A percentile compares a stretch with the other conserved stretches of the same genome.
Conservation (phyloP, 2,797 vertebrate species). For the Halcyon badia region DNA sequence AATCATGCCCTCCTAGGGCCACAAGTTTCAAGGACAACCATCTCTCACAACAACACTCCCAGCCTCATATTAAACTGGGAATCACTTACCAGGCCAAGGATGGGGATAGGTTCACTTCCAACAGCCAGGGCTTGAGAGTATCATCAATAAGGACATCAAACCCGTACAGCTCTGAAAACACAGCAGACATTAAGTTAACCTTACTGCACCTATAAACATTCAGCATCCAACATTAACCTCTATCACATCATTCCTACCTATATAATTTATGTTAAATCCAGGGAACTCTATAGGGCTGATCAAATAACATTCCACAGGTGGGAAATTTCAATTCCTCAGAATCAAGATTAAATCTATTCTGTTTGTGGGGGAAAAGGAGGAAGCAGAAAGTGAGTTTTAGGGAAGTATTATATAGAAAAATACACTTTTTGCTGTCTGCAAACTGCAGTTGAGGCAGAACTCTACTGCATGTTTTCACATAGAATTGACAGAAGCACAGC, state of each 20-base stretch:
- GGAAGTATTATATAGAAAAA: neutral
- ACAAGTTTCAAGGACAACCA: neutral
- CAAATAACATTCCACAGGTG: neutral
- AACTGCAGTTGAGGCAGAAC: neutral
- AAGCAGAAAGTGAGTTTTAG: neutral
- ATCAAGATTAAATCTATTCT: neutral
- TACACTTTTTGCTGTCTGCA: neutral
- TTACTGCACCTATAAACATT: neutral
- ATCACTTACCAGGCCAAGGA: slow-evolving; percentile 94
- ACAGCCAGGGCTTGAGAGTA: slow-evolving; percentile 95
- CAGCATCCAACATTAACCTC: neutral
- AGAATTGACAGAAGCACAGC: neutral
- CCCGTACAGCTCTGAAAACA: slow-evolving; percentile 92
- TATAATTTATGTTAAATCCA: neutral
- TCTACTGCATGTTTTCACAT: neutral
- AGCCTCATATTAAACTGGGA: neutral
- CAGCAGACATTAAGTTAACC: neutral
- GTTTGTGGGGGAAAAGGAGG: neutral
- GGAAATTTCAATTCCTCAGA: neutral
- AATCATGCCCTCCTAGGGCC: neutral
- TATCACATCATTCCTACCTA: neutral
- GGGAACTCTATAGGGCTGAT: neutral
- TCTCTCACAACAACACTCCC: neutral
- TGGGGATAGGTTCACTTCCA: slow-evolving; percentile 98
- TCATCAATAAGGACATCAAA: slow-evolving; percentile 98